Base-by-base conservation (phyloP, 2,113 vertebrate species). In the Pedionomus torquatus region DNA sequence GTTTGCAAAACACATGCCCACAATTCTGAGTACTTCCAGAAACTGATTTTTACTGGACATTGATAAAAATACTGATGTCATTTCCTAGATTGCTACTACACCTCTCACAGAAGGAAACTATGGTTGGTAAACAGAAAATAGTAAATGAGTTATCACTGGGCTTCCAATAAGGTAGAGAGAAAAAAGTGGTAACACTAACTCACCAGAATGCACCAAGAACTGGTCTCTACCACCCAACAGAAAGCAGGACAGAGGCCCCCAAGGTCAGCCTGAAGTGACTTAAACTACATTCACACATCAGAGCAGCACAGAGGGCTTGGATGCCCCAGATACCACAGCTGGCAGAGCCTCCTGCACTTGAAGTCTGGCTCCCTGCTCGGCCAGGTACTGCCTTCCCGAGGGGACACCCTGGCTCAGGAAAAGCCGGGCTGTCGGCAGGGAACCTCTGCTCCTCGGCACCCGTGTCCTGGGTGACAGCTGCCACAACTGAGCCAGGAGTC, bases 211-310 rank as follows among this genome's bases (percentile, higher is more conserved):
- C 31, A 65, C 17, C 2, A 4, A 86, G 63, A 57, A 12, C 24
- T n/a, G 44, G 16, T 60, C 37, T 83, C 26, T 25, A 31, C 17
- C 39, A 57, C 26, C 10, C 26, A 48, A 44, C 1, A 55, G 16
- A 13, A 85, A 85, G 43, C 0, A 0, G 7, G 11, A 9, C 19
- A 63, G 64, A 9, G 1, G 77, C 33, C 18, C n/a, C 18, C 3
- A 14, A 71, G 17, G 19, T 35, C 17, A 76, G 3, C 7, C 25
- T 71, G 33, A 88, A 87, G 85, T 10, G 0, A 58, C 25, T 79
- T 41, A 17, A 48, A 68, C 30, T 58, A 58, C 55, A 28, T 75
- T 70, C 82, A 44, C 26, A 26, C 9, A 16, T 13, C 9, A 83
- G 46, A 83, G 35, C 0, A 3, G 52, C n/a, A 51, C 19, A 24